Conservation (phyloP, 2,113 vertebrate genomes). For the Peromyscus leucopus region DNA sequence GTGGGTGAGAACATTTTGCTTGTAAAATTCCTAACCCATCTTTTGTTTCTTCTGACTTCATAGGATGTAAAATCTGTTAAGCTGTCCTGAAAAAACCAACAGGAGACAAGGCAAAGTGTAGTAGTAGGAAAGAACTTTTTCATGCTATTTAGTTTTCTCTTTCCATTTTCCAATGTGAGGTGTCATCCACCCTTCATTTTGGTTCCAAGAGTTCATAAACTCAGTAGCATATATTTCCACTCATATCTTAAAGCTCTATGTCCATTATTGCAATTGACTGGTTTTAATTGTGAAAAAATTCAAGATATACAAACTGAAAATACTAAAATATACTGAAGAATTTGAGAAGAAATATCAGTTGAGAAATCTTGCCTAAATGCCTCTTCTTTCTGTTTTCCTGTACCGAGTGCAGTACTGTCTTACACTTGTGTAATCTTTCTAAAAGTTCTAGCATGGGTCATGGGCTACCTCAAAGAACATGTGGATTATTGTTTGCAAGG, state of each 20-base stretch:
- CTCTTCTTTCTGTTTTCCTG: background rate
- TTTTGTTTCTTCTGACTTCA: too few species aligned
- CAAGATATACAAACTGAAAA: background rate
- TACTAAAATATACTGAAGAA: background rate
- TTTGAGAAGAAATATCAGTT: background rate
- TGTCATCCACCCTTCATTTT: background rate
- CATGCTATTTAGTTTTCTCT: background rate
- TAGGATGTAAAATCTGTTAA: too few species aligned
- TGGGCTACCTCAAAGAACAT: background rate
- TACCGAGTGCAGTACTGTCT: background rate
- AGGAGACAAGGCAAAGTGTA: background rate
- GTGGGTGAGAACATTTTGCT: background rate
- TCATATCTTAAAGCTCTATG: background rate
- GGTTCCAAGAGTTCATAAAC: background rate
- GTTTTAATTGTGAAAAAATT: background rate
- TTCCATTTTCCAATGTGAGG: background rate
- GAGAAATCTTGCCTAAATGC: background rate
- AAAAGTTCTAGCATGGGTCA: background rate
- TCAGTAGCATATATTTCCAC: background rate
- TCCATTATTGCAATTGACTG: background rate
- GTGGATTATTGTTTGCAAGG: background rate
- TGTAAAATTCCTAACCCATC: background rate
- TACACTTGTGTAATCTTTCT: background rate
- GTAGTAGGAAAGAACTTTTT: background rate
- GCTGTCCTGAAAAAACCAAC: background rate